A percentile compares a stretch with the other conserved stretches of the same genome.
phyloP scores from a whole-genome alignment of 2,797 vertebrate species.

The Argya squamiceps region DNA sequence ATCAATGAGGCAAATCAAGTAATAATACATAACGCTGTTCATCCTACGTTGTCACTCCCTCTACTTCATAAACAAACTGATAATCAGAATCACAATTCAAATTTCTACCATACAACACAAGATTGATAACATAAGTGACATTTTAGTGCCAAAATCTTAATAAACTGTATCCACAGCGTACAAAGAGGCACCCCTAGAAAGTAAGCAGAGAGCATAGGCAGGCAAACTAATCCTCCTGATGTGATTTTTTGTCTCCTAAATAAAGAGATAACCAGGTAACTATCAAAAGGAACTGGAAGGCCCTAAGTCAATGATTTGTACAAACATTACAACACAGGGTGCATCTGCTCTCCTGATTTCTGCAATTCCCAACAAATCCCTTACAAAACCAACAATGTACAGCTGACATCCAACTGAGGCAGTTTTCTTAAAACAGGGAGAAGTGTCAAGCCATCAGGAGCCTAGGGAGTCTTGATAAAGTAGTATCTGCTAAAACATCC shows the following conservation, averaged over 20 bases:
- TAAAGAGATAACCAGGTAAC: not conserved
- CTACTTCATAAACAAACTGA: not conserved
- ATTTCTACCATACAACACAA: not conserved
- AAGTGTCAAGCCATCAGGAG: not conserved
- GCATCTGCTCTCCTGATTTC: not conserved
- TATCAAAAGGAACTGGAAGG: not conserved
- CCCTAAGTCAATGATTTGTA: not conserved
- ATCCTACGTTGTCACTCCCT: not conserved
- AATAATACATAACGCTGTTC: not conserved
- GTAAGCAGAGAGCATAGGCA: not conserved
- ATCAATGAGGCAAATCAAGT: not conserved
- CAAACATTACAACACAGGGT: not conserved
- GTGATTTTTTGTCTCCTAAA: fast-evolving
- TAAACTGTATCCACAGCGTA: not conserved
- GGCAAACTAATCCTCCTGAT: not conserved
- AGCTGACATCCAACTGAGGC: not conserved
- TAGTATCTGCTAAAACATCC: not conserved
- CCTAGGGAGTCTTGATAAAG: not conserved
- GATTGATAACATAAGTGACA: not conserved
- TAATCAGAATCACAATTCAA: not conserved
- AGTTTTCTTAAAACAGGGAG: not conserved
- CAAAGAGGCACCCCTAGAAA: not conserved
- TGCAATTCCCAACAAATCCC: not conserved
- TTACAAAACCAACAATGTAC: not conserved
- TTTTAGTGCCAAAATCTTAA: not conserved